Conservation (phyloP, 1,140 invertebrate species). For the Zophobas morio region DNA sequence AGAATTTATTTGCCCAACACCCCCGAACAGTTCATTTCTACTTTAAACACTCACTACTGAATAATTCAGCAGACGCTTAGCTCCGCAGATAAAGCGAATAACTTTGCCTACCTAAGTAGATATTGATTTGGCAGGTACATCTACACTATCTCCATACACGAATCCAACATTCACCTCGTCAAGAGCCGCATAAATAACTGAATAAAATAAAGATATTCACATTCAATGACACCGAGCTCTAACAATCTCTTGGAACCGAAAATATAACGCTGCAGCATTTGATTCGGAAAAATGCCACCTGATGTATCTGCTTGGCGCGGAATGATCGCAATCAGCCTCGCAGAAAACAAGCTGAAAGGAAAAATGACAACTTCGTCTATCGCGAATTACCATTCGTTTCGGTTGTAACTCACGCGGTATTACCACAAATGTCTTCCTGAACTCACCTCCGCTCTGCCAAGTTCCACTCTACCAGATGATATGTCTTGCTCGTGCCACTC, state of each 20-base stretch:
- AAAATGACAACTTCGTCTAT: slow-evolving; percentile 13
- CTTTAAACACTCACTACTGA: slow-evolving; percentile 22
- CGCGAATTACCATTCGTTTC: slow-evolving; percentile 8
- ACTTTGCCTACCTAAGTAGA: slow-evolving; percentile 41
- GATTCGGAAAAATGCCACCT: not conserved
- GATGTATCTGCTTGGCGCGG: not conserved
- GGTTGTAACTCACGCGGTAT: not conserved
- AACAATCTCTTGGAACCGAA: not conserved
- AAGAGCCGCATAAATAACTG: slow-evolving; percentile 10
- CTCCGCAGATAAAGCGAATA: slow-evolving; percentile 38
- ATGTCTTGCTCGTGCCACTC: not conserved
- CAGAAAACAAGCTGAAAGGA: slow-evolving; percentile 14
- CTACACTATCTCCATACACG: slow-evolving; percentile 23
- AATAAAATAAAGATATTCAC: slow-evolving; percentile 8
- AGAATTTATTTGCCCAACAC: slow-evolving; percentile 25
- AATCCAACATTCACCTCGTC: slow-evolving; percentile 8
- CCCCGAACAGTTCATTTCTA: slow-evolving; percentile 25
- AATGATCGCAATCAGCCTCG: slow-evolving; percentile 6
- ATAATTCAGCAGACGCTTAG: slow-evolving; percentile 34
- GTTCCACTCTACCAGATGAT: not conserved
- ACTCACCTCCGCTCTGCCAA: not conserved
- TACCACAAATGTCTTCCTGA: not conserved
- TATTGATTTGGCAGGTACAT: slow-evolving; percentile 32
- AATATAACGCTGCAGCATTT: slow-evolving; percentile 8
- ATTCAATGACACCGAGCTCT: slow-evolving; percentile 1